phyloP scores from a whole-genome alignment of 2,888 invertebrate genomes.

The Noctua fimbriata region DNA sequence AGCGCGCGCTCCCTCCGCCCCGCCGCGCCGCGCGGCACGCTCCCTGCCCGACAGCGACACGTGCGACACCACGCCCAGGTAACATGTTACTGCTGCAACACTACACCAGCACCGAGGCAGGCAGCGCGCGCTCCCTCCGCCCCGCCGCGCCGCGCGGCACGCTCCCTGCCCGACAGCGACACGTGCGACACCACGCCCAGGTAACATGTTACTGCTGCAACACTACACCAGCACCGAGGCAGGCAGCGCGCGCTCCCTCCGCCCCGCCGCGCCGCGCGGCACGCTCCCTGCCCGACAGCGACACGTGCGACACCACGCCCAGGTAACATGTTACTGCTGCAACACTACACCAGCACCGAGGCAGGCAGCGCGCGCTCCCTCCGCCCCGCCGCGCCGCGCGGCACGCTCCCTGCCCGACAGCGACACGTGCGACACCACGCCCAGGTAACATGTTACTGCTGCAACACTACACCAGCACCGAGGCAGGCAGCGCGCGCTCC shows the following conservation, averaged over 20 bases:
- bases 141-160: background rate
- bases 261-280: background rate
- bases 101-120: no score
- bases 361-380: background rate
- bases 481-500: background rate
- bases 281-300: background rate
- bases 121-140: background rate
- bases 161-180: background rate
- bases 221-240: no score
- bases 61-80: slow-evolving; percentile 28
- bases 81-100: no score
- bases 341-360: no score
- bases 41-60: background rate
- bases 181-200: slow-evolving; percentile 26
- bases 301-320: slow-evolving; percentile 19
- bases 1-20: background rate
- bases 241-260: background rate
- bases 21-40: background rate
- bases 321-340: slow-evolving; percentile 4
- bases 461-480: no score
- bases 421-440: slow-evolving; percentile 11
- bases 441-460: slow-evolving; percentile 14
- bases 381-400: background rate
- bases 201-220: background rate
- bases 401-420: no score